These are phyloP conservation scores for Limanda limanda DNA, from an alignment of 2,113 vertebrate species.

Conservation along the genomic window DNA sequence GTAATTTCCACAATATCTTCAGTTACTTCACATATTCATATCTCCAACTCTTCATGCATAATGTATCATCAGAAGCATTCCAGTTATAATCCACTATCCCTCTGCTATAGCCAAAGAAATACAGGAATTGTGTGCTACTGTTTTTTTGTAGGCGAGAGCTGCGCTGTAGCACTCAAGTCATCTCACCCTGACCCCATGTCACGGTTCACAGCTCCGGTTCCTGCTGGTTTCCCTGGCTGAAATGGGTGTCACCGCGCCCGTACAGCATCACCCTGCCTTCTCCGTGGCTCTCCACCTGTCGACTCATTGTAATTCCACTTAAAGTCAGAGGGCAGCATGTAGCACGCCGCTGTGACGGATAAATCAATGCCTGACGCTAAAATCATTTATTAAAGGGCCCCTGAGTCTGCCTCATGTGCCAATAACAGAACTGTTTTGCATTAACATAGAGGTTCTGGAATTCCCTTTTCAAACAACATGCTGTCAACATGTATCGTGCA, in stretches of 20 bases:
- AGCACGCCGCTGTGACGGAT: slow-evolving; percentile 24
- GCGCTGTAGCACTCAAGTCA: slow-evolving; percentile 32
- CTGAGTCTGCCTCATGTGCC: not conserved
- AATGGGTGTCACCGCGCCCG: slow-evolving; percentile 55
- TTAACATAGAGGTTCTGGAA: not conserved
- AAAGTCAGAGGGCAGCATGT: slow-evolving; percentile 36
- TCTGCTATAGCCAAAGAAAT: slow-evolving; percentile 4
- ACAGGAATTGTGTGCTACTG: slow-evolving; percentile 12
- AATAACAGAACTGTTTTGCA: slow-evolving; percentile 5
- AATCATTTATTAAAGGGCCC: not conserved
- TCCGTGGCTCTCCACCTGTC: slow-evolving; percentile 43
- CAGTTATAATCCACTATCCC: slow-evolving; percentile 3
- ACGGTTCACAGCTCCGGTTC: slow-evolving; percentile 61
- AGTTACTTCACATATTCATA: not conserved
- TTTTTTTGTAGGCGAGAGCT: slow-evolving; percentile 20
- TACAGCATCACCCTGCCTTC: slow-evolving; percentile 31
- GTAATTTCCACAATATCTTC: not conserved
- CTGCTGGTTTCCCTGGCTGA: slow-evolving; percentile 58
- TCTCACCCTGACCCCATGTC: slow-evolving; percentile 58
- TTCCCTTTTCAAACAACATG: not conserved
- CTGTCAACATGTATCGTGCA: not conserved
- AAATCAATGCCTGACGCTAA: slow-evolving; percentile 19
- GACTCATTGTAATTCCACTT: slow-evolving; percentile 60
- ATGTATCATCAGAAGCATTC: not conserved
- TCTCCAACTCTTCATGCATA: not conserved